Evolutionary conservation across 2,797 vertebrate genomes (phyloP).

Genomic region (Gorsachius magnificus): DNA sequence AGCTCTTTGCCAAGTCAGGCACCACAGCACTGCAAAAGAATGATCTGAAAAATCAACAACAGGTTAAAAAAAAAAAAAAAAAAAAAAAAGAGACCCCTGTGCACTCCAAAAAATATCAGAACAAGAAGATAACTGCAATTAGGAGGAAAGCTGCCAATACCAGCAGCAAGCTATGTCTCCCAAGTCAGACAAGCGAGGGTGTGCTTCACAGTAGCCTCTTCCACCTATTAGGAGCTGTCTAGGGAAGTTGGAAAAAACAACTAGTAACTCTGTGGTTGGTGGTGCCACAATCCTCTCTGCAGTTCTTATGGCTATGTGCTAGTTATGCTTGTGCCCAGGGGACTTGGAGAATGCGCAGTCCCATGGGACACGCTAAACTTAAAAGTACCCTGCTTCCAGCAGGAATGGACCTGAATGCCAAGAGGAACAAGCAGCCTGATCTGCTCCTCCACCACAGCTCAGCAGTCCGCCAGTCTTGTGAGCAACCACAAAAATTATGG

Average conservation of each 20-base stretch:
- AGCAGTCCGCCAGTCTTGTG: neutral
- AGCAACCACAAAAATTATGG: neutral
- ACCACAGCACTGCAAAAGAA: neutral
- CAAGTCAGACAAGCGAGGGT: neutral
- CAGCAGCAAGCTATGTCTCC: neutral
- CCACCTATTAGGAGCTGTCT: neutral
- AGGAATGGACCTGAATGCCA: neutral
- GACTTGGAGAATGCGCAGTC: neutral
- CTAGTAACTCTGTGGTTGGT: neutral
- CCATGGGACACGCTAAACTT: neutral
- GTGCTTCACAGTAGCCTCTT: neutral
- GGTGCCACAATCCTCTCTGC: neutral
- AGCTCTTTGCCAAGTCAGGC: neutral
- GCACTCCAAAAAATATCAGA: neutral
- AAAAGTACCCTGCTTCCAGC: neutral
- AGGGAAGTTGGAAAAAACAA: neutral
- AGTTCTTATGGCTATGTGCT: neutral
- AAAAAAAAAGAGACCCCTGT: neutral
- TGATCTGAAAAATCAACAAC: neutral
- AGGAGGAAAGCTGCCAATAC: neutral
- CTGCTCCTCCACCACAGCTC: neutral
- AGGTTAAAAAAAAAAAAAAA: neutral
- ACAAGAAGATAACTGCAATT: neutral
- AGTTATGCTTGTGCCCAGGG: neutral
- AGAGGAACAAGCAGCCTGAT: neutral